These are phyloP conservation scores for Periparus ater DNA, from an alignment of 2,797 vertebrate species.

Conservation along the genomic window DNA sequence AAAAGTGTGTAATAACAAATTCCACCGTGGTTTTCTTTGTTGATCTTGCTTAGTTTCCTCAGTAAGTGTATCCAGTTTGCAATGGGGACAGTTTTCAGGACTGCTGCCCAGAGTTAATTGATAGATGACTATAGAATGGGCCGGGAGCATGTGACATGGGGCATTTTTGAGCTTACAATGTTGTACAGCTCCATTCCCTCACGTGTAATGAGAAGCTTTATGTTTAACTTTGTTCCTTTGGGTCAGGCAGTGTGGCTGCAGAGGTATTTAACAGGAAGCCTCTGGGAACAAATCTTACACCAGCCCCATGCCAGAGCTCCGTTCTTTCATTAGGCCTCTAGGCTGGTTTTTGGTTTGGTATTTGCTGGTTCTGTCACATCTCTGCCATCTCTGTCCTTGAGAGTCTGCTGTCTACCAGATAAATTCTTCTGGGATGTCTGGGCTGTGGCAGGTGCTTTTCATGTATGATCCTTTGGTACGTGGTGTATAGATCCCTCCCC, in stretches of 20 bases:
- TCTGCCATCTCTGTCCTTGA: neutral
- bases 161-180: neutral
- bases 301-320: neutral
- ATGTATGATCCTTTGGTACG: neutral
- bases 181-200: neutral
- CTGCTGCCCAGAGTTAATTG: neutral
- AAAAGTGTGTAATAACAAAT: neutral
- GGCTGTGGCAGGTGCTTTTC: neutral
- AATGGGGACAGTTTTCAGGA: neutral
- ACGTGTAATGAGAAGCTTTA: neutral
- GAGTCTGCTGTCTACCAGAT: neutral
- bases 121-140: neutral
- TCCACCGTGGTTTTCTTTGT: neutral
- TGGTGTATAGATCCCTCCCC: neutral
- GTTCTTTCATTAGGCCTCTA: neutral
- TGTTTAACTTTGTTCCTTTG: neutral
- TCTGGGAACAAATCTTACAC: neutral
- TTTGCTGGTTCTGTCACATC: neutral
- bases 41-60: neutral
- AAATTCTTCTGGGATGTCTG: neutral
- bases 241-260: neutral
- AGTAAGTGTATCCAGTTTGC: neutral
- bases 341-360: neutral
- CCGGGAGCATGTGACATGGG: neutral
- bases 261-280: neutral